Evolutionary conservation across 2,797 vertebrate species (phyloP).

Genomic region (Hydrocynus forskahlii): DNA sequence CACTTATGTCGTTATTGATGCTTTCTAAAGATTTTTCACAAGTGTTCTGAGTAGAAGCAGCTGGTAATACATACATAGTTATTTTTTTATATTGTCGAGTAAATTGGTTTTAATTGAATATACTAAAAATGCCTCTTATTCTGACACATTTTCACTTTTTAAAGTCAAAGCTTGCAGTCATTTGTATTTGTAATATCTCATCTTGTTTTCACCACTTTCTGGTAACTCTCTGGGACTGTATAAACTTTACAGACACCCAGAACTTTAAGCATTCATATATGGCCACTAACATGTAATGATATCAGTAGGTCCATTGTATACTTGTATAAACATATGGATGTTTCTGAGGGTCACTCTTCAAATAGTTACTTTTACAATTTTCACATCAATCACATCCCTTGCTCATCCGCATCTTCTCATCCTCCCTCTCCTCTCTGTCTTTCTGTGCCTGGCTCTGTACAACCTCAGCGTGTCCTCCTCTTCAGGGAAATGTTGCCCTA

Average conservation of each 20-base stretch:
- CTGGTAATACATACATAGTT: neutral
- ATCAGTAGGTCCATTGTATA: conserved; percentile 21
- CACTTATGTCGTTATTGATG: conserved; percentile 19
- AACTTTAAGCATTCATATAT: conserved; percentile 11
- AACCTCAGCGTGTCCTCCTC: conserved; percentile 48
- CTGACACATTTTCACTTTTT: conserved; percentile 10
- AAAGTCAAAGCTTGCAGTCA: neutral
- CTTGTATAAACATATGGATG: conserved; percentile 18
- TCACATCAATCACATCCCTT: conserved; percentile 29
- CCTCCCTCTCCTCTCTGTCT: conserved; percentile 32
- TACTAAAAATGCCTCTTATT: neutral
- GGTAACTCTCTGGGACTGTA: neutral
- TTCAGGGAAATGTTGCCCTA: conserved; percentile 40
- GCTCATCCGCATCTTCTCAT: conserved; percentile 20
- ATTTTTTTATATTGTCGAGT: conserved; percentile 17
- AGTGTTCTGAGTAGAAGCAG: conserved; percentile 10
- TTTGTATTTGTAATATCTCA: neutral
- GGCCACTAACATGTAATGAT: conserved; percentile 11
- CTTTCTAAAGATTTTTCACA: conserved; percentile 34
- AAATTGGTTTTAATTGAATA: conserved; percentile 8
- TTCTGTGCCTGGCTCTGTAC: conserved; percentile 48
- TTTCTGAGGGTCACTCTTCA: conserved; percentile 17
- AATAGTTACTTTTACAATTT: neutral
- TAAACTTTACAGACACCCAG: conserved; percentile 6
- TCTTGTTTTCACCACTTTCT: neutral